phyloP scores from a whole-genome alignment of 2,888 invertebrate species.

The Thumatha senex region DNA sequence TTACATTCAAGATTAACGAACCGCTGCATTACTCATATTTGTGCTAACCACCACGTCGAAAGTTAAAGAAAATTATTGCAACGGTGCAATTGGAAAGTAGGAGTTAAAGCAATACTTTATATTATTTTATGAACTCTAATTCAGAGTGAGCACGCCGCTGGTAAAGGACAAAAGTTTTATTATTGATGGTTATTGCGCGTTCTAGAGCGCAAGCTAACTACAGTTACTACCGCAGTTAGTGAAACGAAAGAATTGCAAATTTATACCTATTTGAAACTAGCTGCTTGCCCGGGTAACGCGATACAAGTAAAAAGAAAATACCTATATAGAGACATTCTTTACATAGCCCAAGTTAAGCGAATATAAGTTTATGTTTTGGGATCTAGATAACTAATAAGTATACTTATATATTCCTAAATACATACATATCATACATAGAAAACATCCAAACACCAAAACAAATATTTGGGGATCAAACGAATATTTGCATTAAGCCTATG shows the following conservation, averaged over 20 bases:
- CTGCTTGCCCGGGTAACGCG: too few relatives aligned
- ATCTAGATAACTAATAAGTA: too few relatives aligned
- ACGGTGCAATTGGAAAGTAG: slow-evolving; percentile 41
- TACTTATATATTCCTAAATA: too few relatives aligned
- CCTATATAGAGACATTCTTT: too few relatives aligned
- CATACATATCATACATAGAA: too few relatives aligned
- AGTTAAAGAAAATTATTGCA: slow-evolving; percentile 27
- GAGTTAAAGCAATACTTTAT: slow-evolving; percentile 56
- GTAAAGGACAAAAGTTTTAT: slow-evolving; percentile 52
- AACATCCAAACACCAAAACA: too few relatives aligned
- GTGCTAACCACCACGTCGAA: slow-evolving; percentile 1
- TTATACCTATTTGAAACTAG: not conserved
- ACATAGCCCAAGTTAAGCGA: too few relatives aligned
- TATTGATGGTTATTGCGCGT: slow-evolving; percentile 60
- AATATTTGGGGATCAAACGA: too few relatives aligned
- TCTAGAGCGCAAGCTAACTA: slow-evolving; percentile 34
- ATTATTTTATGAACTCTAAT: slow-evolving; percentile 52
- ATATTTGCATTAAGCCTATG: too few relatives aligned
- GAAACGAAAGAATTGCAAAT: not conserved
- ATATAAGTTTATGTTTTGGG: too few relatives aligned
- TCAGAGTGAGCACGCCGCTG: slow-evolving; percentile 46
- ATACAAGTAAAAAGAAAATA: too few relatives aligned
- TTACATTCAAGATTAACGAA: slow-evolving; percentile 11
- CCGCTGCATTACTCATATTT: slow-evolving; percentile 1
- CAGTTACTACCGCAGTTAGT: slow-evolving; percentile 6